Evolutionary conservation across 2,797 vertebrate genomes (phyloP).

Genomic region (Aphelocoma californica): DNA sequence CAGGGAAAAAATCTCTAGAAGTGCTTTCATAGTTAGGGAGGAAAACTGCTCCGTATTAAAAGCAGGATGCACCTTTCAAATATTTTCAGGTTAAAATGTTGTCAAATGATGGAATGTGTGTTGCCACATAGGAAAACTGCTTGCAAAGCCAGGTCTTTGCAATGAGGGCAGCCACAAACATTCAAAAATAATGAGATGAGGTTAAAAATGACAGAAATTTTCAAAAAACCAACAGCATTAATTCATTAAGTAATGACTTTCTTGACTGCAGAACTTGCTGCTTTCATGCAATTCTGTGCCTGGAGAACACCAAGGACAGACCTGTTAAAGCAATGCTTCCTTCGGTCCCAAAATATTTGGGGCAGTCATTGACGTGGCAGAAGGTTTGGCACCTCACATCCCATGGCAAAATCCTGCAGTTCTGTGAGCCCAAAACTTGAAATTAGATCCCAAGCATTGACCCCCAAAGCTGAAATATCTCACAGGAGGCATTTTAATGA

Average conservation of each 20-base stretch:
- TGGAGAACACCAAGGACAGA: background rate
- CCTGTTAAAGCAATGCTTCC: background rate
- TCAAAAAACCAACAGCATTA: too few relatives aligned
- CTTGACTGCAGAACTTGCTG: background rate
- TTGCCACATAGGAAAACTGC: background rate
- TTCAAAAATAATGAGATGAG: background rate
- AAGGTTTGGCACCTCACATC: background rate
- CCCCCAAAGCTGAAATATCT: background rate
- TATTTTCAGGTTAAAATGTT: background rate
- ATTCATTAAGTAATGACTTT: background rate
- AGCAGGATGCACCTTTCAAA: background rate
- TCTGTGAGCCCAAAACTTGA: background rate
- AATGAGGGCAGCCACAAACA: background rate
- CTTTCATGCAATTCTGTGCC: background rate
- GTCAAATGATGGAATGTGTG: background rate
- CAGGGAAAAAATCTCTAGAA: background rate
- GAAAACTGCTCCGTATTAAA: background rate
- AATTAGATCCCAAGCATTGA: background rate
- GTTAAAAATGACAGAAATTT: background rate
- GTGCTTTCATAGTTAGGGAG: background rate
- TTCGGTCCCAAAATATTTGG: background rate
- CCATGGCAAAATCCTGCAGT: background rate
- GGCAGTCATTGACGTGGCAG: rapidly evolving
- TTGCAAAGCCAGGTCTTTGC: background rate
- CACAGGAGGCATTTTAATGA: background rate